Conservation (phyloP, 2,113 vertebrate genomes). For the Gallinago media region DNA sequence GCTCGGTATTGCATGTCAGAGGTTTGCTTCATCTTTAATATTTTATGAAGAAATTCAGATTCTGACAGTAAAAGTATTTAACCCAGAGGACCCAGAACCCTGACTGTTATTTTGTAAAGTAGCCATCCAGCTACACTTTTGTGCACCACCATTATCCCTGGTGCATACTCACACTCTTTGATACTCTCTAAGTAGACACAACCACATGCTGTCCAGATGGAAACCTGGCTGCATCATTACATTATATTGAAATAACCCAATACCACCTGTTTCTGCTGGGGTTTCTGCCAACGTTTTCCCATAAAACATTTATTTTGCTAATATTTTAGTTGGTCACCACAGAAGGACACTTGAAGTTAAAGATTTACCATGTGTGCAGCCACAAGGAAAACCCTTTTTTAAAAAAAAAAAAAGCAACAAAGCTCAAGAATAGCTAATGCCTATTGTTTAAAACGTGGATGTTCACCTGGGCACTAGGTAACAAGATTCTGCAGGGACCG, state of each 20-base stretch:
- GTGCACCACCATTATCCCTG: slow-evolving; percentile 76
- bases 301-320: slow-evolving; percentile 90
- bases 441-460: slow-evolving; percentile 60
- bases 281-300: slow-evolving; percentile 87
- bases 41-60: slow-evolving; percentile 85
- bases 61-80: slow-evolving; percentile 84
- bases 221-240: slow-evolving; percentile 91
- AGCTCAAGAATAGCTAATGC: slow-evolving; percentile 40
- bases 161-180: slow-evolving; percentile 83
- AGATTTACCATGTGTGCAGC: slow-evolving; percentile 83
- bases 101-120: slow-evolving; percentile 82
- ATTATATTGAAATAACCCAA: slow-evolving; percentile 94
- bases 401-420: not conserved
- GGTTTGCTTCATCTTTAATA: slow-evolving; percentile 80
- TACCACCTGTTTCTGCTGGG: slow-evolving; percentile 91
- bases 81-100: slow-evolving; percentile 80
- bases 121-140: slow-evolving; percentile 81
- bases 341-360: slow-evolving; percentile 86
- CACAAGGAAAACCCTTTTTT: slow-evolving; percentile 50
- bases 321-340: slow-evolving; percentile 87
- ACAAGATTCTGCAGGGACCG: slow-evolving; percentile 15
- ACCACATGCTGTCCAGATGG: slow-evolving; percentile 88
- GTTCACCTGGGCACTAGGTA: slow-evolving; percentile 42
- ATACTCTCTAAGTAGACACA: slow-evolving; percentile 82
- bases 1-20: slow-evolving; percentile 77